Conservation (phyloP, 2,797 vertebrate species). For the Sciurus carolinensis region DNA sequence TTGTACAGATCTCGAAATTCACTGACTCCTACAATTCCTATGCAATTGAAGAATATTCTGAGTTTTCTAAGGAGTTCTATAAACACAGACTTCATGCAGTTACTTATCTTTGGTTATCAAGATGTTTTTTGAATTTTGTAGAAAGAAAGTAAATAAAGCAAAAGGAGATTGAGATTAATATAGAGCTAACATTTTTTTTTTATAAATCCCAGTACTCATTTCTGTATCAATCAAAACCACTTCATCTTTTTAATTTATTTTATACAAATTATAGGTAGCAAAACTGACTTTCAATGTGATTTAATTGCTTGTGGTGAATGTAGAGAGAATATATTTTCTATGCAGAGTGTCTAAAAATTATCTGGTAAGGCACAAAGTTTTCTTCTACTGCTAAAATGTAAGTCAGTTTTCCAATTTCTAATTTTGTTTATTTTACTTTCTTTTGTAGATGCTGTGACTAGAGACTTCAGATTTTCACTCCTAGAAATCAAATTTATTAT, state of each 20-base stretch:
- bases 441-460: not conserved
- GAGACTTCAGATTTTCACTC: not conserved
- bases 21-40: not conserved
- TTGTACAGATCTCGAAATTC: not conserved
- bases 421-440: not conserved
- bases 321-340: not conserved
- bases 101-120: not conserved
- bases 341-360: not conserved
- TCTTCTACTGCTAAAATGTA: not conserved
- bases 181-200: not conserved
- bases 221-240: not conserved
- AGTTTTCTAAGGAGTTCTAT: not conserved
- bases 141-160: not conserved
- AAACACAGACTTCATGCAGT: not conserved
- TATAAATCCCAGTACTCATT: not conserved
- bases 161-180: not conserved
- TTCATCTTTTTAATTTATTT: not conserved
- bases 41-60: not conserved
- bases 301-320: not conserved
- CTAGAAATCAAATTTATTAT: not conserved
- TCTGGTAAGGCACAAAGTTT: not conserved
- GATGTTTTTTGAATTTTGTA: not conserved
- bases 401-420: not conserved
- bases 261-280: not conserved
- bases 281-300: not conserved